Base-by-base conservation (phyloP, 2,113 vertebrate species). In the Ochotona princeps region DNA sequence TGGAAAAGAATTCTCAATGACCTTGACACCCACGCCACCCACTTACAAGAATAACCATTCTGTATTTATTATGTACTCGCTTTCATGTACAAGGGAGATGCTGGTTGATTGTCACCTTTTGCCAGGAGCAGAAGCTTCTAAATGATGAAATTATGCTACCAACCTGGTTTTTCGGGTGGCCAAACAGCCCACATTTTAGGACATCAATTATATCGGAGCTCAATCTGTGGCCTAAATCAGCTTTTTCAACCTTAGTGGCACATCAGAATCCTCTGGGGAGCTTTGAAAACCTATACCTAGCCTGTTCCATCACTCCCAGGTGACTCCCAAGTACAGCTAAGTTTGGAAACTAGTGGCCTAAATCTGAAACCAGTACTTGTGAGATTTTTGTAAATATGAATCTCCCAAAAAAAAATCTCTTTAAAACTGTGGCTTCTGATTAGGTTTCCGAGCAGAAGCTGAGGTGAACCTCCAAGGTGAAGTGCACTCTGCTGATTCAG, bases 1-100 rank as follows among this genome's bases (percentile, higher is more conserved):
- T 91, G 76, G 83, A 91, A 95, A 91, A 81, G 66, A 87, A 89
- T 92, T 89, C 81, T 87, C 87, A 92, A 67, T 89, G 84, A 78
- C 84, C 93, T 97, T 67, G 25, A 87, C 84, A 95, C 63, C 81
- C 76, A 72, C 83, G 60, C 67, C 60, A 67, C 73, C 54, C 66
- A 74, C 66, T 90, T 91, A 90, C 18, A 76, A 76, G 79, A 94
- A 78, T 65, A 91, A 94, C 38, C 81, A 89, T 95, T 93, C 82
- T 94, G 61, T 49, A 73, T 90, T 72, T 82, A 88, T 85, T 90
- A 65, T 61, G 66, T 54, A 79, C 78, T 51, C 47, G 90, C 54
- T 94, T 95, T 85, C 79, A 73, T 44, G 54, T 28, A 54, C 67
- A 74, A 90, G 51, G 67, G 72, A 66, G 78, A 44, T 25, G 21